Percentiles rank a stretch among this genome's conserved stretches.
These are phyloP conservation scores for Cosmopolites sordidus DNA, from an alignment of 2,888 invertebrate genomes.

Conservation along the genomic window DNA sequence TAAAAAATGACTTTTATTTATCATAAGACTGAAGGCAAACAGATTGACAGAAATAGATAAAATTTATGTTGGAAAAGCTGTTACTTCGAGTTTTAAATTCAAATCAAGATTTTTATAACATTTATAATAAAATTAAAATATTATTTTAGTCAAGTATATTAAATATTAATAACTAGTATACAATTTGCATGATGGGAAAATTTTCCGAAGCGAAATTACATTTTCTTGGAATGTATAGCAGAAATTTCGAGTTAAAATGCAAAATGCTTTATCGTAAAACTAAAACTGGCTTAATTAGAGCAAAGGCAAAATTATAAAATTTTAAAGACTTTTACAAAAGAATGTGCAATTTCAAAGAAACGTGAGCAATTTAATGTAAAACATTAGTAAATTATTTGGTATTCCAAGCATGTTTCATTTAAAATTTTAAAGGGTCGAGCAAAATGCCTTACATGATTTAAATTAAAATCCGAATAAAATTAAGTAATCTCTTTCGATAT, in stretches of 20 bases:
- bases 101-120: too few relatives aligned
- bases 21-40: too few relatives aligned
- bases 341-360: slow-evolving; percentile 27
- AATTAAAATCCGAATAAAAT: too few relatives aligned
- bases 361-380: slow-evolving; percentile 34
- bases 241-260: slow-evolving; percentile 1
- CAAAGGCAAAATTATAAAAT: slow-evolving; percentile 1
- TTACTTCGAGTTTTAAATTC: too few relatives aligned
- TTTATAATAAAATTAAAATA: too few relatives aligned
- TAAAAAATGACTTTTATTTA: too few relatives aligned
- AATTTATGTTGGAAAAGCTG: too few relatives aligned
- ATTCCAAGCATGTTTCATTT: slow-evolving; percentile 26
- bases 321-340: background rate
- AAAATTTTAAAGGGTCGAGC: background rate
- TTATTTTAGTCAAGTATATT: background rate
- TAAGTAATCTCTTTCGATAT: too few relatives aligned
- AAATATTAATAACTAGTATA: background rate
- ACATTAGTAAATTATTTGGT: slow-evolving; percentile 31
- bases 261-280: slow-evolving; percentile 1
- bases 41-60: too few relatives aligned
- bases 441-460: too few relatives aligned
- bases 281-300: slow-evolving; percentile 1
- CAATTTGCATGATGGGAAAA: background rate
- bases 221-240: background rate
- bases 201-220: background rate